Evolutionary conservation across 2,113 vertebrate genomes (phyloP).

Genomic region (Melanotaenia duboulayi): DNA sequence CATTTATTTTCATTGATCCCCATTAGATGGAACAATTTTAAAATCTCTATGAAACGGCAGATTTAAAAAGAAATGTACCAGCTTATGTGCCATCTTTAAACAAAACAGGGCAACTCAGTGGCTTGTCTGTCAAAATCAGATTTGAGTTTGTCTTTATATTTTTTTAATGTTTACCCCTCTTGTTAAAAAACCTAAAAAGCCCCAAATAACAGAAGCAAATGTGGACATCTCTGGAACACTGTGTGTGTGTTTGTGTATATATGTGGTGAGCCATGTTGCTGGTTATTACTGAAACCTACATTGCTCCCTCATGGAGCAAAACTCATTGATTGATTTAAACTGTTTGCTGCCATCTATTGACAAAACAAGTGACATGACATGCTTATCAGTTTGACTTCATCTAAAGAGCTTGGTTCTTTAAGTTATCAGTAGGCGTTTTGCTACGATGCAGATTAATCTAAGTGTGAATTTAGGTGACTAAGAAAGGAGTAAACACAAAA

Average conservation of each 20-base stretch:
- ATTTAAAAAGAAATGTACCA: background rate
- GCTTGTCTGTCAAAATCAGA: background rate
- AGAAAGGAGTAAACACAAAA: background rate
- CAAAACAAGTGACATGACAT: background rate
- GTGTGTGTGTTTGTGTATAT: background rate
- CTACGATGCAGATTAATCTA: background rate
- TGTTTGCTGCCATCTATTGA: conserved; percentile 83
- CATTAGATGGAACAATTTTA: background rate
- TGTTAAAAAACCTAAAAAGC: background rate
- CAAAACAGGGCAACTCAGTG: conserved; percentile 10
- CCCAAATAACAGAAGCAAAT: background rate
- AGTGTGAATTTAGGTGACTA: background rate
- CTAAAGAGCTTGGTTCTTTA: background rate
- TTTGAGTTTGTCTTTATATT: background rate
- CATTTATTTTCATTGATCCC: background rate
- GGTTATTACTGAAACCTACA: background rate
- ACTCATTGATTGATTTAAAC: conserved; percentile 36
- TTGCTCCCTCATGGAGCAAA: background rate
- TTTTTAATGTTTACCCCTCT: too few species aligned
- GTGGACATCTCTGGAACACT: background rate
- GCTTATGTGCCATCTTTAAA: background rate
- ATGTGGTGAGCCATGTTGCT: background rate
- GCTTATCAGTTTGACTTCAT: background rate
- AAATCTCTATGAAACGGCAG: background rate
- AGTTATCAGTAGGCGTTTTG: background rate